A percentile compares a stretch with the other conserved stretches of the same genome.
Evolutionary conservation across 1,140 invertebrate species (phyloP).

Genomic region (Bombus balteatus): DNA sequence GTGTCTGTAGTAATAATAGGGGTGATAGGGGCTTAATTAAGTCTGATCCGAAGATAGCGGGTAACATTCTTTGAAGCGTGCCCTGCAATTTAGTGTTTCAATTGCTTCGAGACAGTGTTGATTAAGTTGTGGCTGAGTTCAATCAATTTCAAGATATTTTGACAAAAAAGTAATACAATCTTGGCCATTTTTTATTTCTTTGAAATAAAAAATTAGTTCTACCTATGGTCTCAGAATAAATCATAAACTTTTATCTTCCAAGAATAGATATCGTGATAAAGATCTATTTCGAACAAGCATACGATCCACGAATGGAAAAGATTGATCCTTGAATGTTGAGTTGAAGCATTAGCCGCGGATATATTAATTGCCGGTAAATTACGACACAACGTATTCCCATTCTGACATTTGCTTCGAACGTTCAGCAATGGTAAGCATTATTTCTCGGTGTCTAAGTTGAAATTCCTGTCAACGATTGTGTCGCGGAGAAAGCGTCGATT

Average conservation of each 20-base stretch:
- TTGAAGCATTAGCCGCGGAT: neutral
- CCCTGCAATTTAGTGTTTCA: neutral
- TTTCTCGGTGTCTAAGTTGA: constrained; percentile 6
- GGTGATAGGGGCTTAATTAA: constrained; percentile 11
- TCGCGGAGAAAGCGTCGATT: constrained; percentile 5
- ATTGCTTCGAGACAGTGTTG: neutral
- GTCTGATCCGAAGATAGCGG: neutral
- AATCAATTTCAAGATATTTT: neutral
- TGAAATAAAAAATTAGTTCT: neutral
- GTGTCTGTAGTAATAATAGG: constrained; percentile 10
- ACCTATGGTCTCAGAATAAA: neutral
- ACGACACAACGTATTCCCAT: neutral
- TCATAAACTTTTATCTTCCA: neutral
- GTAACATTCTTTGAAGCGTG: neutral
- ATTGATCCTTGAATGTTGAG: neutral
- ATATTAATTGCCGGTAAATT: neutral
- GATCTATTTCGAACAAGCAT: neutral
- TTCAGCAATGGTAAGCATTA: neutral
- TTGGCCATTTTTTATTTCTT: neutral
- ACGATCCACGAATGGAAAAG: neutral
- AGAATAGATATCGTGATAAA: neutral
- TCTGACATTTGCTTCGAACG: constrained; percentile 3
- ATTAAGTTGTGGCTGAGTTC: neutral
- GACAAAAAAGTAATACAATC: neutral
- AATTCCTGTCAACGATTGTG: constrained; percentile 24